These are phyloP conservation scores for Baronia brevicornis DNA, from an alignment of 2,888 invertebrate genomes.

Conservation along the genomic window DNA sequence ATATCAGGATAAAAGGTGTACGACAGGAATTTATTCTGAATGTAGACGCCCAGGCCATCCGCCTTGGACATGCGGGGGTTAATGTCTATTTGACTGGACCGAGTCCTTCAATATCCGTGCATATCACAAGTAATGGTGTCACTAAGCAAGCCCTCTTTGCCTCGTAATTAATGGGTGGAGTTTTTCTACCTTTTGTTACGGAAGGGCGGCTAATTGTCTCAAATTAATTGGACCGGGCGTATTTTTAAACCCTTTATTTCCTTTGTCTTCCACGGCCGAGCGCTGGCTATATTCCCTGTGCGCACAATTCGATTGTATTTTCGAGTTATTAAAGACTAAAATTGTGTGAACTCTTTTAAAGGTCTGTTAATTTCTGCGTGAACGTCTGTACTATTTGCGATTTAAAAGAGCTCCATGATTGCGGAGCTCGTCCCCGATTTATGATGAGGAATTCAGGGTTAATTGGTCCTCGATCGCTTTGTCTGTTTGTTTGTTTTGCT, in stretches of 20 bases:
- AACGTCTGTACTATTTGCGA: conserved; percentile 19
- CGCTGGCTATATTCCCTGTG: neutral
- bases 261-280: conserved; percentile 35
- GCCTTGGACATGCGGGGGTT: no score
- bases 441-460: conserved; percentile 36
- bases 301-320: conserved; percentile 9
- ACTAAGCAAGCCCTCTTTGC: conserved; percentile 20
- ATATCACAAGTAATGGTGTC: neutral
- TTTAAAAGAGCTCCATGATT: conserved; percentile 38
- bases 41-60: no score
- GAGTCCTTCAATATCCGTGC: no score
- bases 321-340: neutral
- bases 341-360: conserved; percentile 1
- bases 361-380: conserved; percentile 2
- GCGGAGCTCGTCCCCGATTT: conserved; percentile 37
- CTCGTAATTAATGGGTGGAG: conserved; percentile 65
- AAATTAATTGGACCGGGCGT: conserved; percentile 68
- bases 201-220: conserved; percentile 70
- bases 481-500: conserved; percentile 22
- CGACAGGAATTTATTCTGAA: no score
- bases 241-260: conserved; percentile 59
- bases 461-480: conserved; percentile 47
- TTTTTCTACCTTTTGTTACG: conserved; percentile 72
- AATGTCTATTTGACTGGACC: no score
- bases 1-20: no score